Base-by-base conservation (phyloP, 2,888 invertebrate genomes). In the Amitus sp. region DNA sequence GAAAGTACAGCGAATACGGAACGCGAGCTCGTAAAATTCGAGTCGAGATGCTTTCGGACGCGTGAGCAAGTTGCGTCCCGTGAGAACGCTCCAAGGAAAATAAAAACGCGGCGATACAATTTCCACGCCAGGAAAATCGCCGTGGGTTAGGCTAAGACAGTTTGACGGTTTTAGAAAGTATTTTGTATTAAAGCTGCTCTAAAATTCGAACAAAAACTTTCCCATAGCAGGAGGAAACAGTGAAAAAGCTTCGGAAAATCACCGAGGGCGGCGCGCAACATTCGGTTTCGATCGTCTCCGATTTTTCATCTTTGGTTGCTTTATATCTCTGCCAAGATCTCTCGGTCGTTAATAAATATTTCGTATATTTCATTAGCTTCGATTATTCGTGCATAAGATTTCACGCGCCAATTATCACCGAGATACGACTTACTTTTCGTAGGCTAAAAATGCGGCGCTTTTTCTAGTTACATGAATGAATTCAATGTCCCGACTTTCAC, bases 301-400 rank as follows among this genome's bases (percentile, higher is more conserved):
- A n/a, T n/a, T n/a, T n/a, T n/a, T n/a, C n/a, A n/a, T n/a, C n/a
- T n/a, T n/a, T n/a, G n/a, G n/a, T n/a, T n/a, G n/a, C n/a, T n/a
- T n/a, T n/a, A n/a, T n/a, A n/a, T 55, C 47, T 30, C 28, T 53
- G 53, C 50, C 37, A 48, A 40, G 37, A 60, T 60, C 60, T 49
- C 39, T 52, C 50, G 34, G 45, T 56, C 55, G 52, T 60, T 49
- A 46, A 57, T 50, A 45, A 60, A 19, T 45, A 30, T 33, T 47
- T 54, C 42, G 46, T 59, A 53, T 59, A 53, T 56, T 64, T 50
- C 49, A 47, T 34, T 50, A 43, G 34, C 49, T 53, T 60, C 60
- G 60, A 64, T 60, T 60, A 64, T 60, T 64, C 60, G 54, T 53
- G 60, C 60, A 57, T 60, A 60, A 50, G 60, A 64, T 64, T 64